Evolutionary conservation across 2,797 vertebrate genomes (phyloP), one percentile per base, ranked within the genome.

Genomic region (Borostomias antarcticus): DNA sequence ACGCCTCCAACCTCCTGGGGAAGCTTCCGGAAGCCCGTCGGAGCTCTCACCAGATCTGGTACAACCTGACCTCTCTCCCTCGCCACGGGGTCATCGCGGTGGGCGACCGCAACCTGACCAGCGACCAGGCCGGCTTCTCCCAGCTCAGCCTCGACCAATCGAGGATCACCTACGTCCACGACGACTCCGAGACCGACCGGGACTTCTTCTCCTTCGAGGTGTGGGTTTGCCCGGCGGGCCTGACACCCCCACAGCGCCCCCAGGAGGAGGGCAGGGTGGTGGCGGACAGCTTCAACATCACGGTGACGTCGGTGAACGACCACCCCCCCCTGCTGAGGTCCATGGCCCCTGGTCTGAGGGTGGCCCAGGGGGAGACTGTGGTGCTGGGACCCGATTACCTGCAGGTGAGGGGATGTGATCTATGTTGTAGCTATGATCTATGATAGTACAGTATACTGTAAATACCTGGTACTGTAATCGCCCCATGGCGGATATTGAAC

Each of bases 261-360:
- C 11, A 57, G 9, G 76, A 82, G 65, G 82, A 84, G 23, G 70
- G 48, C 0, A 73, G 89, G 66, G 77, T 88, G 25, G 87, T 95
- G 23, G 94, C 93, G 2, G 95, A 96, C 75, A 74, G 73, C 10
- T 97, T 99, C 85, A 94, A 94, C 83, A 95, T 96, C 72, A 95
- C 93, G 0, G 81, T 98, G 73, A 90, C 82, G 9, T 93, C 94
- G 0, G 91, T 96, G 53, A 96, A 97, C 17, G 94, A 98, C 73
- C 93, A 93, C 4, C 81, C 91, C 2, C 95, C 95, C 0, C 89
- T 94, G 58, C 28, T 96, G 66, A 93, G 93, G 88, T 94, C 91
- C 62, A 93, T 89, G 89, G 61, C 79, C 1, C 91, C 93, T 0
- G 78, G 79, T 58, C 58, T 95, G 82, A 92, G 91, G 78, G 88